phyloP scores from a whole-genome alignment of 2,113 vertebrate genomes.

The Varanus salvator region DNA sequence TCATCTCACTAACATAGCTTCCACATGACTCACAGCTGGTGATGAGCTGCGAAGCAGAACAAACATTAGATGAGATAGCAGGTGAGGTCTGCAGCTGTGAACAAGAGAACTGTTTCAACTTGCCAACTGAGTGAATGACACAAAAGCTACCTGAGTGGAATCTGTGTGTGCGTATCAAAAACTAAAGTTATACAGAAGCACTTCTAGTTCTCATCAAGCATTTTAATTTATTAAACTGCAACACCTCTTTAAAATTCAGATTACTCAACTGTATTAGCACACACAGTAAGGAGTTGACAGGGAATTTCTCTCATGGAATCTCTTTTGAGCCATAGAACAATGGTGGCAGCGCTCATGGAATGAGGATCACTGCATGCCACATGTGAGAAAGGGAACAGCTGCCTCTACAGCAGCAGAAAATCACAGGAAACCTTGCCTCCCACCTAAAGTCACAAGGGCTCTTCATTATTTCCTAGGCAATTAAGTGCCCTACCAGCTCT shows the following conservation, averaged over 20 bases:
- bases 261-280: not conserved
- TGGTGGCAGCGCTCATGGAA: not conserved
- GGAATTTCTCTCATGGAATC: not conserved
- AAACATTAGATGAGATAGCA: not conserved
- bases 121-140: not conserved
- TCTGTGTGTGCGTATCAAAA: not conserved
- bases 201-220: not conserved
- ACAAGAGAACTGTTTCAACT: constrained; percentile 1
- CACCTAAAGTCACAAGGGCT: not conserved
- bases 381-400: not conserved
- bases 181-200: not conserved
- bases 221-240: not conserved
- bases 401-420: not conserved
- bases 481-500: not conserved
- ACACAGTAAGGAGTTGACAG: not conserved
- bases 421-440: not conserved
- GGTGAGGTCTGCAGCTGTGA: not conserved
- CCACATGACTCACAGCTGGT: constrained; percentile 17
- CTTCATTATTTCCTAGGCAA: not conserved
- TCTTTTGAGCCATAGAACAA: not conserved
- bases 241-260: not conserved
- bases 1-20: not conserved
- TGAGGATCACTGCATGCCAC: not conserved
- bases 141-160: constrained; percentile 33
- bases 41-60: not conserved